These are phyloP conservation scores for Allolobophora icterica DNA, from an alignment of 2,888 invertebrate species.

Conservation along the genomic window DNA sequence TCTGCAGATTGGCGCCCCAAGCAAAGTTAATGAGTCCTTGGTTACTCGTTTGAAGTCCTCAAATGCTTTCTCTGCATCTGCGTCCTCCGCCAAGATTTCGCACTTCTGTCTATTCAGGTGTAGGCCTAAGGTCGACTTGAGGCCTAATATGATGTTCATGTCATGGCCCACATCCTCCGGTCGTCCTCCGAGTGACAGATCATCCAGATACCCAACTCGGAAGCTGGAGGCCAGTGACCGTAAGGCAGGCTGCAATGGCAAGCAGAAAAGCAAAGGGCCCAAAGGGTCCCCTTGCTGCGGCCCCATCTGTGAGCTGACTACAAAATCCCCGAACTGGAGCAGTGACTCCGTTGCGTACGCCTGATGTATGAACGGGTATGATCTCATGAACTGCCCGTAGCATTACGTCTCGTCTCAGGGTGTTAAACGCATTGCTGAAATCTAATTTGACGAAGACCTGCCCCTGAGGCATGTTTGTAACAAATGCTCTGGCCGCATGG, in stretches of 20 bases:
- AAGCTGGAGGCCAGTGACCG: background rate
- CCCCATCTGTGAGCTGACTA: background rate
- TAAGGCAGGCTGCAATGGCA: background rate
- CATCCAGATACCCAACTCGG: constrained; percentile 8
- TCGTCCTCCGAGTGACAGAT: background rate
- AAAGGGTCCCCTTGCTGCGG: constrained; percentile 30
- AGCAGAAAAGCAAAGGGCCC: constrained; percentile 27
- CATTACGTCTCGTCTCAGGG: constrained; percentile 12
- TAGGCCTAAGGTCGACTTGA: background rate
- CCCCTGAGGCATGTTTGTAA: background rate
- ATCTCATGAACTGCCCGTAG: background rate
- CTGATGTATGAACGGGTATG: background rate
- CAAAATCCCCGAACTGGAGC: background rate
- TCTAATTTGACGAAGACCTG: constrained; percentile 22
- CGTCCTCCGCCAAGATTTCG: background rate
- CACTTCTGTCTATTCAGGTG: background rate
- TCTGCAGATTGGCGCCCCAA: background rate
- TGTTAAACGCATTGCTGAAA: constrained; percentile 25
- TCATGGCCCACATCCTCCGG: background rate
- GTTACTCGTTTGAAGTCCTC: background rate
- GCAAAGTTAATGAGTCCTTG: background rate
- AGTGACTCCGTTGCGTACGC: background rate
- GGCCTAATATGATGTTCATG: background rate
- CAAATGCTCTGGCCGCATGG: constrained; percentile 9
- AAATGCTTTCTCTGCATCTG: background rate